Evolutionary conservation across 2,797 vertebrate genomes (phyloP).

Genomic region (Gallirallus australis): DNA sequence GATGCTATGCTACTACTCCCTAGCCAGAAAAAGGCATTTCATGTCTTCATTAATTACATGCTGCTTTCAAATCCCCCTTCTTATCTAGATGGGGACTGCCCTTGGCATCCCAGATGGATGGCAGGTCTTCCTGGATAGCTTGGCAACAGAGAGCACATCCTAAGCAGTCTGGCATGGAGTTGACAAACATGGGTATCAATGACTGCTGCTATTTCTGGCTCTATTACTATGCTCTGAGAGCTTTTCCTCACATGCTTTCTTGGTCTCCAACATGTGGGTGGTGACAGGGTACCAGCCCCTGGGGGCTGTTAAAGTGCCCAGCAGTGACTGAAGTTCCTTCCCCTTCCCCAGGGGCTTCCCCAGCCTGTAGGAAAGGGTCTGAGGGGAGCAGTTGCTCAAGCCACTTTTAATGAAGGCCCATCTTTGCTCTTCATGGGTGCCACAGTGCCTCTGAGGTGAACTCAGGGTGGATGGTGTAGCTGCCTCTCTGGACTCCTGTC

Average conservation of each 20-base stretch:
- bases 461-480: slow-evolving; percentile 64
- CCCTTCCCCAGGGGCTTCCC: neutral
- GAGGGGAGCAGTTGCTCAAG: neutral
- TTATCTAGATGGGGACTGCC: neutral
- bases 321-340: rapidly evolving
- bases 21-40: neutral
- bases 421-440: neutral
- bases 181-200: neutral
- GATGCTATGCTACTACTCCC: neutral
- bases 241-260: neutral
- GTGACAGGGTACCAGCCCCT: neutral
- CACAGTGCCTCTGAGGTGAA: slow-evolving; percentile 40
- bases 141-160: neutral
- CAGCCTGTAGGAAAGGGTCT: neutral
- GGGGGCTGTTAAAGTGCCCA: neutral
- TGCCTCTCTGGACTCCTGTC: slow-evolving; percentile 35
- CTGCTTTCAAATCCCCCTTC: neutral
- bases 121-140: neutral
- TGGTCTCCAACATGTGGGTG: neutral
- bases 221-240: neutral
- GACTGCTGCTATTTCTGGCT: slow-evolving; percentile 23
- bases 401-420: slow-evolving; percentile 3
- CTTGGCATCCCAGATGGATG: neutral
- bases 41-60: neutral
- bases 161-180: neutral